These are phyloP conservation scores for Bombus sylvicola DNA, from an alignment of 1,140 invertebrate species.

Conservation along the genomic window DNA sequence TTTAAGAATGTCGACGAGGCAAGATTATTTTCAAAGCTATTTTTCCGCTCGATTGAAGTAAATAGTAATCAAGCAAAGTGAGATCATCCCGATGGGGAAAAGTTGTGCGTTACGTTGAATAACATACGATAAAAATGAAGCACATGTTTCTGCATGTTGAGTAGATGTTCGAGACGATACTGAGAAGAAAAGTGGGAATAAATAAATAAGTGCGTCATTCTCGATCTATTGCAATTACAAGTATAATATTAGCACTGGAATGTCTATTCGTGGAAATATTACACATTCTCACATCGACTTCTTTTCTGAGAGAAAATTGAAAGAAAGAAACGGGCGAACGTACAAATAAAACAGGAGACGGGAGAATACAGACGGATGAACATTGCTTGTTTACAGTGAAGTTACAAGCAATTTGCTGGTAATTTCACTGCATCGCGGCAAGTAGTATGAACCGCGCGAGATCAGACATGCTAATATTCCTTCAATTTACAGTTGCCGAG, in stretches of 20 bases:
- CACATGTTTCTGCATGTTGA: too few species aligned
- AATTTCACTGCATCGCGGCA: neutral
- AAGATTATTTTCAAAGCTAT: neutral
- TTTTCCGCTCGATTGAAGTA: neutral
- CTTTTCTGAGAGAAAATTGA: neutral
- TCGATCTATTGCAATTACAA: neutral
- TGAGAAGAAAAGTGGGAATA: too few species aligned
- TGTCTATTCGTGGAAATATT: neutral
- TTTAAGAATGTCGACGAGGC: too few species aligned
- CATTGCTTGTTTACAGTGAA: neutral
- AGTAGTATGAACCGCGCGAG: neutral
- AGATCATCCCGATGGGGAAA: neutral
- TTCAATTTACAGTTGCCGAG: neutral
- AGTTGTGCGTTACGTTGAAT: neutral
- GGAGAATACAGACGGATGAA: neutral
- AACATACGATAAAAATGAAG: neutral
- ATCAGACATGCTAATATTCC: conserved; percentile 11
- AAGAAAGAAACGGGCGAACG: neutral
- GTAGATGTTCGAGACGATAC: too few species aligned
- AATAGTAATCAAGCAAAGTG: neutral
- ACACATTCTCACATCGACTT: neutral
- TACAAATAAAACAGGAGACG: neutral
- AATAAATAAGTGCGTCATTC: neutral
- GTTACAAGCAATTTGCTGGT: neutral
- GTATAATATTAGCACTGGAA: neutral